Base-by-base conservation (phyloP, 1,140 invertebrate genomes). In the Neelides sp. region DNA sequence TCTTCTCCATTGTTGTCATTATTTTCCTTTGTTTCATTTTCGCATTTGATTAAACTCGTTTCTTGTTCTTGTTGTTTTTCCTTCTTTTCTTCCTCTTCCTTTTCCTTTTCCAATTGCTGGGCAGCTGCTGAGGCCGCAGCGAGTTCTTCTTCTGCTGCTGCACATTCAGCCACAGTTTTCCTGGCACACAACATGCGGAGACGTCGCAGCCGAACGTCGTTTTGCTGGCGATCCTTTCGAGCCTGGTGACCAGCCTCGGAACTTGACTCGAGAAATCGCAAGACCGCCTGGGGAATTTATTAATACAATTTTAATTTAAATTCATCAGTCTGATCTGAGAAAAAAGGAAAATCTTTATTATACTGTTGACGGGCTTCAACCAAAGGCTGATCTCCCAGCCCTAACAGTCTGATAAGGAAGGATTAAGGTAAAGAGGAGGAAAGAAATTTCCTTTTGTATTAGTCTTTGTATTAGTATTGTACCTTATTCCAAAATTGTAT, bases 121-220 rank as follows among this genome's bases (percentile, higher is more conserved):
- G 1, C 57, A 57, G 10, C 52, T 51, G 32, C 10, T 54, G 45
- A 34, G 49, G 48, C 44, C 52, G 47, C 45, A 52, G 48, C 10
- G 50, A 48, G 36, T 52, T 57, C 32, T 61, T 60, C 39, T 54
- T 50, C 13, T 65, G 67, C 26, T 64, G 66, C 51, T 67, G 43
- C 79, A n/a, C n/a, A n/a, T n/a, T n/a, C n/a, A 64, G 83, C 82
- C 52, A 80, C 73, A 46, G 53, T 35, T 67, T 87, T 88, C 48
- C 83, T 74, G 59, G 77, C 76, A 60, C 85, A 82, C 41, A 89
- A 64, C 39, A 82, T 78, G 55, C 78, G 73, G 3, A 84, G 69
- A 66, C 79, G 82, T 59, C 35, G 55, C 56, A 62, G 30, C 37
- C 54, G 53, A 37, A 60, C 55, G 27, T 60, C 58, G 42, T 57